A percentile compares a stretch with the other conserved stretches of the same genome.
phyloP scores from a whole-genome alignment of 2,797 vertebrate genomes.

The Lagocephalus sceleratus region DNA sequence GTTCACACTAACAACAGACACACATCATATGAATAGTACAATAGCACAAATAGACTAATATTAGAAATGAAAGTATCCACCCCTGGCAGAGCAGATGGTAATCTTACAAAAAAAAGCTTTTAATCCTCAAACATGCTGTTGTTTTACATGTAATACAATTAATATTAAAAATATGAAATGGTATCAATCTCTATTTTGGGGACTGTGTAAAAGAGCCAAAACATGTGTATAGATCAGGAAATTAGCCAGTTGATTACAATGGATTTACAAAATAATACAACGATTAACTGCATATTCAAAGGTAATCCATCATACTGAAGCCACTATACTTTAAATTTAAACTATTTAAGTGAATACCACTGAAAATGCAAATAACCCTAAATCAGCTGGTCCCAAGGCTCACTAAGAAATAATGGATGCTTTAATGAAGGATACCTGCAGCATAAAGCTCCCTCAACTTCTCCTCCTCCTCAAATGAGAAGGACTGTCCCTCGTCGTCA shows the following conservation, averaged over 20 bases:
- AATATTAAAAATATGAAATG: too few relatives aligned
- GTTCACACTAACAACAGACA: not conserved
- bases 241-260: not conserved
- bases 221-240: not conserved
- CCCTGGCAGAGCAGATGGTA: not conserved
- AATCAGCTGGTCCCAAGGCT: not conserved
- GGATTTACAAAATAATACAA: too few relatives aligned
- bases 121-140: not conserved
- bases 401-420: not conserved
- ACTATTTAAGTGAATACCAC: too few relatives aligned
- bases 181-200: too few relatives aligned
- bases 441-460: conserved; percentile 83
- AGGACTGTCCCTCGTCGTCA: conserved; percentile 88
- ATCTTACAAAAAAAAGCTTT: conserved; percentile 1
- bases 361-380: too few relatives aligned
- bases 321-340: too few relatives aligned
- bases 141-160: not conserved
- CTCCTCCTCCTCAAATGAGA: conserved; percentile 88
- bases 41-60: not conserved
- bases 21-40: not conserved
- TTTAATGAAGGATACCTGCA: conserved; percentile 72
- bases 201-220: too few relatives aligned
- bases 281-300: too few relatives aligned
- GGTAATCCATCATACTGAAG: too few relatives aligned
- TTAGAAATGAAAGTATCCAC: not conserved